Evolutionary conservation across 1,140 invertebrate species (phyloP).

Genomic region (Monochamus saltuarius): DNA sequence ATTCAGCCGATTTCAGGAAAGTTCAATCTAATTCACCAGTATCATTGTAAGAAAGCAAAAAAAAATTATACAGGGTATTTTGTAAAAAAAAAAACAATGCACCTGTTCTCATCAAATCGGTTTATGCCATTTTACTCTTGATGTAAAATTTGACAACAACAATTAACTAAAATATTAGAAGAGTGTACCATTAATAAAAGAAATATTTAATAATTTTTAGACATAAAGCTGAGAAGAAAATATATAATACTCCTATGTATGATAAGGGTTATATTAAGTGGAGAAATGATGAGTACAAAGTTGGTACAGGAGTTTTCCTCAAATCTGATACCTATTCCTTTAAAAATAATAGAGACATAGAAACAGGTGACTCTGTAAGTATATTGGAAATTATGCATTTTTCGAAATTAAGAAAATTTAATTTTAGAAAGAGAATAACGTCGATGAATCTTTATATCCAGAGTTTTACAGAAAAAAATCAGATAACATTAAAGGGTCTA

Average conservation of each 20-base stretch:
- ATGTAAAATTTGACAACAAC: too few species aligned
- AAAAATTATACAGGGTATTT: too few species aligned
- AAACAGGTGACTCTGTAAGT: constrained; percentile 6
- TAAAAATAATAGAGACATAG: constrained; percentile 7
- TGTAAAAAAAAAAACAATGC: too few species aligned
- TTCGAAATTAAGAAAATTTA: constrained; percentile 15
- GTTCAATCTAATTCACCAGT: too few species aligned
- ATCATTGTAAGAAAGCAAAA: too few species aligned
- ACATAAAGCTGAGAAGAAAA: constrained; percentile 26
- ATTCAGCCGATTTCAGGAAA: too few species aligned
- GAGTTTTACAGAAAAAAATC: constrained; percentile 61
- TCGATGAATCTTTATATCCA: constrained; percentile 78
- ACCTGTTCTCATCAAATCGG: too few species aligned
- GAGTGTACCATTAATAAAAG: too few species aligned
- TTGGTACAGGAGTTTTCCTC: constrained; percentile 74
- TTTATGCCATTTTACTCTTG: too few species aligned
- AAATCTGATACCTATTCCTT: constrained; percentile 68
- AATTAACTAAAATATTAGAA: too few species aligned
- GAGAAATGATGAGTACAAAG: constrained; percentile 39
- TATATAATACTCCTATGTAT: constrained; percentile 33
- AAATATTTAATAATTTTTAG: constrained; percentile 25
- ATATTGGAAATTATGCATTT: constrained; percentile 19
- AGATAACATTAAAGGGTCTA: constrained; percentile 62
- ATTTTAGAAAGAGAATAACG: constrained; percentile 64
- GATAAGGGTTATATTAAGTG: constrained; percentile 36